phyloP scores from a whole-genome alignment of 1,140 invertebrate genomes.

The Apolygus lucorum region DNA sequence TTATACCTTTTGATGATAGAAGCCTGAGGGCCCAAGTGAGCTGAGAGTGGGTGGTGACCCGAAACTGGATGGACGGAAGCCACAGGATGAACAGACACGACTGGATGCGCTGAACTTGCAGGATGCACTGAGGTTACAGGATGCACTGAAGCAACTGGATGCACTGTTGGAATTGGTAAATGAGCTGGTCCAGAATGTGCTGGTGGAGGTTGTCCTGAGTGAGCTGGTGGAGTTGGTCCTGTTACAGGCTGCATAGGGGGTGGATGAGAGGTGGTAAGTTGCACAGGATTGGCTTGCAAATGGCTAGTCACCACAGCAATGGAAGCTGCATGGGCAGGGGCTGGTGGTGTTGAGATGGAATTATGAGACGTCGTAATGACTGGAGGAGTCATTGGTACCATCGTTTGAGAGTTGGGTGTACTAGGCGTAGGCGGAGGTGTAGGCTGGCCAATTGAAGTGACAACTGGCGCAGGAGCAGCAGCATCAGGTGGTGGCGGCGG shows the following conservation, averaged over 20 bases:
- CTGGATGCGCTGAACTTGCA: not conserved
- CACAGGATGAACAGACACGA: no score
- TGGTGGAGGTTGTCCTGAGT: no score
- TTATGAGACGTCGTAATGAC: not conserved
- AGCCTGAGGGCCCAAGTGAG: slow-evolving; percentile 32
- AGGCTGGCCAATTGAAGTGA: slow-evolving; percentile 30
- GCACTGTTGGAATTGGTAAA: no score
- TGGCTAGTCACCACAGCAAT: not conserved
- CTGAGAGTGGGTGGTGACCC: not conserved
- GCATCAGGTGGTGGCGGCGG: slow-evolving; percentile 26
- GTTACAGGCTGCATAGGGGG: not conserved
- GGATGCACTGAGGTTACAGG: not conserved
- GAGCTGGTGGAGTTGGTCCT: no score
- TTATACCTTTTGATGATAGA: slow-evolving; percentile 35
- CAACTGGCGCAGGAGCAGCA: slow-evolving; percentile 31
- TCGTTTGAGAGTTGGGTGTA: slow-evolving; percentile 29
- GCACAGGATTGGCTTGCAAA: not conserved
- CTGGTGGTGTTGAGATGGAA: not conserved
- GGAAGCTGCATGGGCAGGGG: not conserved
- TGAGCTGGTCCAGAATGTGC: no score
- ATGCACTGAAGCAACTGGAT: no score
- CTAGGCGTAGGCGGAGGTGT: slow-evolving; percentile 7
- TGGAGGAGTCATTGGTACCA: slow-evolving; percentile 3
- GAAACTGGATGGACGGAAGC: not conserved
- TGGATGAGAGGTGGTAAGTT: not conserved